These are phyloP conservation scores for Saimiri boliviensis DNA, from an alignment of 2,113 vertebrate species.

Conservation along the genomic window DNA sequence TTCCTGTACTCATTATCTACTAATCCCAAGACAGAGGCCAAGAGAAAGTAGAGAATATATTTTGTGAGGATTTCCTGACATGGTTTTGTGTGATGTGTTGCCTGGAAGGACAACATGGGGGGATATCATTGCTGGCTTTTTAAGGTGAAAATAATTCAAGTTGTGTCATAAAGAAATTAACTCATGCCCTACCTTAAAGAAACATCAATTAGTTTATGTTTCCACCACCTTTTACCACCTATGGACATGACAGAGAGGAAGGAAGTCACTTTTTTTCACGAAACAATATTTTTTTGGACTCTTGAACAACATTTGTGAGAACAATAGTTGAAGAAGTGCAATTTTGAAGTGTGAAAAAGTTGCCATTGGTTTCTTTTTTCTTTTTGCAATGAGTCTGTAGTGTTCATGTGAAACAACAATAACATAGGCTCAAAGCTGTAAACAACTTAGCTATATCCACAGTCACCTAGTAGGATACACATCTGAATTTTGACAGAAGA, in stretches of 20 bases:
- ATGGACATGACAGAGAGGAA: background rate
- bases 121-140: background rate
- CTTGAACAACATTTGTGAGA: background rate
- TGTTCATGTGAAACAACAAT: background rate
- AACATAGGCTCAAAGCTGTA: background rate
- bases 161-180: background rate
- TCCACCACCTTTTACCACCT: background rate
- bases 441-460: background rate
- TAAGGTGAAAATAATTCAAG: background rate
- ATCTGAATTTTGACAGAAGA: background rate
- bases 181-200: background rate
- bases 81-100: background rate
- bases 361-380: background rate
- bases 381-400: background rate
- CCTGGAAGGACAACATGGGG: background rate
- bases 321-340: background rate
- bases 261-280: background rate
- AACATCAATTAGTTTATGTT: background rate
- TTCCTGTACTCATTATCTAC: constrained; percentile 52
- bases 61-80: background rate
- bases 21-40: constrained; percentile 46
- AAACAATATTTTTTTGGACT: background rate
- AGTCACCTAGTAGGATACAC: background rate
- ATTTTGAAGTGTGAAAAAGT: background rate
- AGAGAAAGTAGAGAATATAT: background rate